Conservation (phyloP, 2,888 invertebrate genomes). For the Syritta pipiens region DNA sequence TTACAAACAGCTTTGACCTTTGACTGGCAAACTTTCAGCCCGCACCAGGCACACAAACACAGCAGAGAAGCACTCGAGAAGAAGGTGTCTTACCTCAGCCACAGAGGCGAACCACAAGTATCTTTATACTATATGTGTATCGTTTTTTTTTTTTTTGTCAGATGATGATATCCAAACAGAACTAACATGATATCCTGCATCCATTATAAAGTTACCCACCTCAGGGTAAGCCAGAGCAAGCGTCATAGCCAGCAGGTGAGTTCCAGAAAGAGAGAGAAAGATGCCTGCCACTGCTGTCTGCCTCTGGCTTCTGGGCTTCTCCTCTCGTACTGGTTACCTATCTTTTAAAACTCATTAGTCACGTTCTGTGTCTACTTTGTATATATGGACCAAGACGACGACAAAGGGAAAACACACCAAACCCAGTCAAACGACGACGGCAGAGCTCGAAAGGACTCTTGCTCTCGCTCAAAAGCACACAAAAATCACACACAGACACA, state of each 20-base stretch:
- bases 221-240: slow-evolving; percentile 10
- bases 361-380: slow-evolving; percentile 35
- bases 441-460: too few species aligned
- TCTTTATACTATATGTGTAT: slow-evolving; percentile 11
- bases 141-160: too few species aligned
- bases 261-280: too few species aligned
- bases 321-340: slow-evolving; percentile 25
- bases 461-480: too few species aligned
- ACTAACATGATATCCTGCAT: slow-evolving; percentile 45
- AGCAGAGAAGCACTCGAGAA: background rate
- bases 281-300: slow-evolving; percentile 10
- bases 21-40: too few species aligned
- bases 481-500: too few species aligned
- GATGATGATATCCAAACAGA: slow-evolving; percentile 46
- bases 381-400: slow-evolving; percentile 4
- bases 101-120: slow-evolving; percentile 15
- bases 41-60: background rate
- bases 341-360: slow-evolving; percentile 65
- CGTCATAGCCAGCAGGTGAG: too few species aligned
- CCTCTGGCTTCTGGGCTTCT: slow-evolving; percentile 10
- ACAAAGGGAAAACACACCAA: background rate
- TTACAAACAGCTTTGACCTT: too few species aligned
- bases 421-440: background rate
- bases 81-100: slow-evolving; percentile 5
- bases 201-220: slow-evolving; percentile 50